Evolutionary conservation across 2,113 vertebrate genomes (phyloP), one percentile per base, ranked within the genome.

Genomic region (Heptranchias perlo): DNA sequence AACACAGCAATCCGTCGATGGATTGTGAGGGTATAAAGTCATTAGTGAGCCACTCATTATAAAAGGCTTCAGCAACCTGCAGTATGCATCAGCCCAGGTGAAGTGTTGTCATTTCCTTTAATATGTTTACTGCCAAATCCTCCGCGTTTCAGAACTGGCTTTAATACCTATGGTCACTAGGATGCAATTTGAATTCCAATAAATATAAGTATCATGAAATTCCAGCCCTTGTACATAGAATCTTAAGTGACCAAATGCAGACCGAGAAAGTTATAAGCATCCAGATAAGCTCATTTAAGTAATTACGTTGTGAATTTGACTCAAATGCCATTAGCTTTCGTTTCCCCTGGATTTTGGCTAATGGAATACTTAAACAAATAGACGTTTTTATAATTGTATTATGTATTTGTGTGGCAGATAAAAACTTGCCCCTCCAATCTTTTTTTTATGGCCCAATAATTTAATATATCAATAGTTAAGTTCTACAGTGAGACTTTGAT

Each of bases 291-390:
- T 18, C 89, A 91, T 35, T 91, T 35, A 62, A 92, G 58, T 39
- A 93, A 93, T 64, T 93, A 62, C 5, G 61, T 21, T 44, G n/a
- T 2, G 58, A 93, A 64, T 64, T 62, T 62, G n/a, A 62, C 61
- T 62, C 58, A 58, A 93, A 93, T 54, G 16, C 58, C 39, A 93
- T 93, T 39, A 93, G 58, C 64, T 93, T 47, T n/a, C 18, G 10
- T 39, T 23, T 61, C 54, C 58, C 6, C n/a, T 62, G 58, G 16
- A 23, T 62, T 39, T 64, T 62, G 31, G 1, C 35, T 93, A 64
- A 93, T 93, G 58, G 35, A 62, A 64, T n/a, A 93, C 18, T 62
- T 62, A 61, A 93, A 93, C 35, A 93, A 93, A 93, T 39, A 58
- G 54, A 23, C 18, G 4, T 2, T 93, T 39, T 39, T 93, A 10